A percentile compares a stretch with the other conserved stretches of the same genome.
Conservation (phyloP, 2,113 vertebrate species). For the Climacteris rufus region DNA sequence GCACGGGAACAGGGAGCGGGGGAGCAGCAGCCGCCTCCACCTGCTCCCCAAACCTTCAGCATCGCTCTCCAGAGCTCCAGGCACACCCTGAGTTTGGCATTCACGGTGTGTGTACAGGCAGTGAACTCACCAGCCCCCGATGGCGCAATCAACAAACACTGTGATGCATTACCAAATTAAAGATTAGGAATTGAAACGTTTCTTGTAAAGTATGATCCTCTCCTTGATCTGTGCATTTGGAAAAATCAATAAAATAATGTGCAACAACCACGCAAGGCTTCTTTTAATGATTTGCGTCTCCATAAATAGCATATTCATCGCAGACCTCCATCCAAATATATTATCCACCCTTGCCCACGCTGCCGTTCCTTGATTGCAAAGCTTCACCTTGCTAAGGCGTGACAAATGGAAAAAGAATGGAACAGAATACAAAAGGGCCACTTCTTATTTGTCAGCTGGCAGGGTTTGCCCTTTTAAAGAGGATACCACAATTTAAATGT, state of each 20-base stretch:
- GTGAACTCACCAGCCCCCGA: background rate
- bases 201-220: conserved; percentile 25
- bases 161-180: conserved; percentile 23
- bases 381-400: conserved; percentile 58
- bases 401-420: conserved; percentile 43
- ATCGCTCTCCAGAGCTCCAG: background rate
- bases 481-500: background rate
- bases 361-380: conserved; percentile 60
- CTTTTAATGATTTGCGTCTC: conserved; percentile 63
- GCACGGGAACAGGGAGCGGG: rapidly evolving
- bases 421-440: conserved; percentile 32
- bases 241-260: conserved; percentile 64
- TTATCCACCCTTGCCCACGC: conserved; percentile 44
- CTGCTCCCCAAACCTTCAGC: background rate
- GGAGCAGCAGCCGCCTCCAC: background rate
- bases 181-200: conserved; percentile 36
- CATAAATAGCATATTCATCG: conserved; percentile 68
- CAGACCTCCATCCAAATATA: conserved; percentile 54
- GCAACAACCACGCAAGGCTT: conserved; percentile 32
- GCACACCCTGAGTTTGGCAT: background rate
- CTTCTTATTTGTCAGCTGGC: background rate
- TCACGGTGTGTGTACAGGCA: background rate
- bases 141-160: background rate
- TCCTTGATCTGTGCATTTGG: conserved; percentile 8
- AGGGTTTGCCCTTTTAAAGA: conserved; percentile 5